phyloP scores from a whole-genome alignment of 1,140 invertebrate genomes.

The Zelostemma sp. region DNA sequence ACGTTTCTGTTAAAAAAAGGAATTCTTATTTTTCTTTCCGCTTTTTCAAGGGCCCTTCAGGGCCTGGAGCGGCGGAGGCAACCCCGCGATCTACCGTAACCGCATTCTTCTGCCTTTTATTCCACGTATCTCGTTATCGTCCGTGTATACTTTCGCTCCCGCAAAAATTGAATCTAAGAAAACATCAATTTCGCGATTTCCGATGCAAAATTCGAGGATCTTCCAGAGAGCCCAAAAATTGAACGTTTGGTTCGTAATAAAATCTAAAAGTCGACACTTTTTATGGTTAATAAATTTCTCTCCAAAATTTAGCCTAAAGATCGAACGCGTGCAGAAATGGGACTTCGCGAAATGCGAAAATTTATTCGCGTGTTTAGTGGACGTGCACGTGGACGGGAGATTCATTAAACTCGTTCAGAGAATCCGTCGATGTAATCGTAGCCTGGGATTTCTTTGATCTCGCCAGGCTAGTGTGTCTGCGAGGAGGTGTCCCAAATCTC shows the following conservation, averaged over 20 bases:
- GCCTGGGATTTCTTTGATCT: slow-evolving; percentile 33
- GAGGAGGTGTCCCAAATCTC: slow-evolving; percentile 48
- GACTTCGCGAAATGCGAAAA: too few species aligned
- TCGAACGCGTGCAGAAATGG: too few species aligned
- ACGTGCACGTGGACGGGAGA: slow-evolving; percentile 19
- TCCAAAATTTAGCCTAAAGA: too few species aligned
- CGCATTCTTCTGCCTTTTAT: slow-evolving; percentile 53
- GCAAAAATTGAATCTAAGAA: too few species aligned
- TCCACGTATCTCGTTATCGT: slow-evolving; percentile 11
- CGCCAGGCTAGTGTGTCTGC: slow-evolving; percentile 47
- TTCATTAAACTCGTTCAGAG: slow-evolving; percentile 47
- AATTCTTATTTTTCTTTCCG: slow-evolving; percentile 47
- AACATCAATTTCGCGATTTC: too few species aligned
- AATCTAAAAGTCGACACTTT: too few species aligned
- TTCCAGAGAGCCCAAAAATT: too few species aligned
- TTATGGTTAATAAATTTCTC: too few species aligned
- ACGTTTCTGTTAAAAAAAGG: too few species aligned
- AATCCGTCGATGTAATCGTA: slow-evolving; percentile 40
- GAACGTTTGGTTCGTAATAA: too few species aligned
- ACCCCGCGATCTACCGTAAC: slow-evolving; percentile 63
- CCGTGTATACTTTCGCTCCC: neutral
- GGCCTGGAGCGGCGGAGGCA: slow-evolving; percentile 48
- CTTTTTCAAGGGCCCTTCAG: slow-evolving; percentile 31
- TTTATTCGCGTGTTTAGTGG: slow-evolving; percentile 2
- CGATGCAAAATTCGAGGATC: too few species aligned